A percentile compares a stretch with the other conserved stretches of the same genome.
phyloP scores from a whole-genome alignment of 2,113 vertebrate genomes.

The Stomatorhinus ivindoensis region DNA sequence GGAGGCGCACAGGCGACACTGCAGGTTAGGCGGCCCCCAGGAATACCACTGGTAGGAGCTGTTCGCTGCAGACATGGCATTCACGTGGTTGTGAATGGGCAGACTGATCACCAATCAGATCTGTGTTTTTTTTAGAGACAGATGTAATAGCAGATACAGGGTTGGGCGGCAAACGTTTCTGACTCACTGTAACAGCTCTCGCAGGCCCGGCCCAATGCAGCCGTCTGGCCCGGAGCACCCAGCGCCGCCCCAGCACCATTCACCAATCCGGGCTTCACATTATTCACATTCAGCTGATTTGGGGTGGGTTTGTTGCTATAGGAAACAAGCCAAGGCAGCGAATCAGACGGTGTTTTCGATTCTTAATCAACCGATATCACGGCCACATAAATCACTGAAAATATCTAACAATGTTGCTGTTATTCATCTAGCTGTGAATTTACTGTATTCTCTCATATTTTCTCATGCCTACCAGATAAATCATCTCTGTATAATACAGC shows the following conservation, averaged over 20 bases:
- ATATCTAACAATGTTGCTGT: not conserved
- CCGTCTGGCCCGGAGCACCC: slow-evolving; percentile 26
- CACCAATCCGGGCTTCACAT: slow-evolving; percentile 77
- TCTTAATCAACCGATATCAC: not conserved
- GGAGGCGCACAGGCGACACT: slow-evolving; percentile 92
- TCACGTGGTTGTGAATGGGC: not conserved
- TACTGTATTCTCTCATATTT: not conserved
- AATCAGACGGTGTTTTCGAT: slow-evolving; percentile 11
- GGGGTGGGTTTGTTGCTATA: slow-evolving; percentile 95
- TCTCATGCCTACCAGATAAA: not conserved
- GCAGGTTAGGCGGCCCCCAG: slow-evolving; percentile 98
- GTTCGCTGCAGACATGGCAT: slow-evolving; percentile 69
- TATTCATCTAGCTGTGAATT: not conserved
- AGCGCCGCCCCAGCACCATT: slow-evolving; percentile 71
- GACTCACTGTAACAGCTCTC: slow-evolving; percentile 97
- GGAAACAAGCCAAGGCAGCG: slow-evolving; percentile 8
- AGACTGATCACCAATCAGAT: not conserved
- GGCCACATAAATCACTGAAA: not conserved
- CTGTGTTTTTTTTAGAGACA: not conserved
- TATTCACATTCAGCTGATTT: slow-evolving; percentile 90
- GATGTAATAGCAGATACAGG: not conserved
- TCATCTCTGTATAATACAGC: not conserved
- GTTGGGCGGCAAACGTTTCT: not conserved
- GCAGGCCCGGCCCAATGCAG: slow-evolving; percentile 77
- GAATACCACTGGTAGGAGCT: slow-evolving; percentile 99